Conservation (phyloP, 2,113 vertebrate genomes). For the Theristicus caerulescens region DNA sequence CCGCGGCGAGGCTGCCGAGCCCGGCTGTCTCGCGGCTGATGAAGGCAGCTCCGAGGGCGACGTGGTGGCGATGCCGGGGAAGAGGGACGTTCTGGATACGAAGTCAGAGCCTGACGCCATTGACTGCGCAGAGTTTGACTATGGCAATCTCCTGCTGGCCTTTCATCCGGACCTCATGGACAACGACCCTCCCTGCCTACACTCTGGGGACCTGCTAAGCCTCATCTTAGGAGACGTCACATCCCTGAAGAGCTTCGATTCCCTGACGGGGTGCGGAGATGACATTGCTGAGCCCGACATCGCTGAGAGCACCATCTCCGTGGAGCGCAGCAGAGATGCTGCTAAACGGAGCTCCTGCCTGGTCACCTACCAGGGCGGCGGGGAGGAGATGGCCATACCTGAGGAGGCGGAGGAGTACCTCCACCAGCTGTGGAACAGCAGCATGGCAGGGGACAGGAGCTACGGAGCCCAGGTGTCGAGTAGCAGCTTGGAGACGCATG, state of each 20-base stretch:
- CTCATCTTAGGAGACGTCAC: conserved; percentile 89
- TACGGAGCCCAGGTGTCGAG: conserved; percentile 64
- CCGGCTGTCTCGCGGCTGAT: fast-evolving
- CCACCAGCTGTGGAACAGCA: conserved; percentile 79
- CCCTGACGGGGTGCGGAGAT: conserved; percentile 94
- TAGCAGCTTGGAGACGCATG: conserved; percentile 30
- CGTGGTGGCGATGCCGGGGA: not conserved
- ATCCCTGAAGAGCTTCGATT: conserved; percentile 97
- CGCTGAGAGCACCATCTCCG: conserved; percentile 85
- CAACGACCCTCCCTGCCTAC: conserved; percentile 46
- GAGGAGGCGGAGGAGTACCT: conserved; percentile 88
- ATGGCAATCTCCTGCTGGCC: conserved; percentile 49
- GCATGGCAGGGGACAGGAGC: conserved; percentile 58
- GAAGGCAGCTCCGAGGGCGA: not conserved
- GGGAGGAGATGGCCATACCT: conserved; percentile 95
- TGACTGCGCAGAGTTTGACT: conserved; percentile 49
- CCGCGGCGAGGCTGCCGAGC: not conserved
- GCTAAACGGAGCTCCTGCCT: conserved; percentile 91
- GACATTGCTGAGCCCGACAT: conserved; percentile 97
- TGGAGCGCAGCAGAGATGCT: conserved; percentile 84
- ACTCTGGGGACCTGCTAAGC: conserved; percentile 84
- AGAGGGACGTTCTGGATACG: not conserved
- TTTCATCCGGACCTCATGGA: conserved; percentile 56
- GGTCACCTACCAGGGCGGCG: conserved; percentile 95
- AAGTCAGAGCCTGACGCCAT: conserved; percentile 16